phyloP scores from a whole-genome alignment of 2,113 vertebrate species.

The Lophura nycthemera region DNA sequence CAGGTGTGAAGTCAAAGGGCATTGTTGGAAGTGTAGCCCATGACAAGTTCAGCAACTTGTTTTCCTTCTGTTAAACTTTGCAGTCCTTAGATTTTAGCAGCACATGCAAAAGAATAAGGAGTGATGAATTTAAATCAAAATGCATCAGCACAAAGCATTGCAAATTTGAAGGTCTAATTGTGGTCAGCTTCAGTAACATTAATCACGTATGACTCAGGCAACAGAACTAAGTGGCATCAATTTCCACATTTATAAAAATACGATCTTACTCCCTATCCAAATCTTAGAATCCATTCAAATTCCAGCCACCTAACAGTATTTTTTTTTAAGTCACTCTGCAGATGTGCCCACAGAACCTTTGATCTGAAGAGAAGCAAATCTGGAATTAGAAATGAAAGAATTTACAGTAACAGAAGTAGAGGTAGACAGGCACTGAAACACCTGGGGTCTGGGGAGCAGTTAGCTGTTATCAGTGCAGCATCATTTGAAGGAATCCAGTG shows the following conservation, averaged over 20 bases:
- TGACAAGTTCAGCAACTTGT: neutral
- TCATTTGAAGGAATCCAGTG: neutral
- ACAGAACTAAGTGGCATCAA: neutral
- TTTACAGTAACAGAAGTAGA: neutral
- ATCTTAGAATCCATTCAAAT: neutral
- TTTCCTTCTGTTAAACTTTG: neutral
- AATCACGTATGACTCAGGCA: neutral
- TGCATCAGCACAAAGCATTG: neutral
- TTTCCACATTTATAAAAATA: neutral
- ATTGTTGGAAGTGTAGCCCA: neutral
- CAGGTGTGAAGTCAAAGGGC: neutral
- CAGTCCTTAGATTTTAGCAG: neutral
- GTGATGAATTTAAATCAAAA: conserved; percentile 22
- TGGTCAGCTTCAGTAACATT: neutral
- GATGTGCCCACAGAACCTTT: neutral
- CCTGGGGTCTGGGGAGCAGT: neutral
- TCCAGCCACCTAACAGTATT: neutral
- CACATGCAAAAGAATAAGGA: neutral
- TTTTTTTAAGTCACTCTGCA: neutral
- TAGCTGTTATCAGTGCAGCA: neutral
- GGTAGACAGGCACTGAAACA: neutral
- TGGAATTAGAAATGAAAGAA: neutral
- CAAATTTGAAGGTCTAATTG: conserved; percentile 6
- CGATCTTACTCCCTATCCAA: neutral
- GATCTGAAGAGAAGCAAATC: neutral